A percentile compares a stretch with the other conserved stretches of the same genome.
Evolutionary conservation across 2,888 invertebrate species (phyloP).

Genomic region (Calameuta pallipes): DNA sequence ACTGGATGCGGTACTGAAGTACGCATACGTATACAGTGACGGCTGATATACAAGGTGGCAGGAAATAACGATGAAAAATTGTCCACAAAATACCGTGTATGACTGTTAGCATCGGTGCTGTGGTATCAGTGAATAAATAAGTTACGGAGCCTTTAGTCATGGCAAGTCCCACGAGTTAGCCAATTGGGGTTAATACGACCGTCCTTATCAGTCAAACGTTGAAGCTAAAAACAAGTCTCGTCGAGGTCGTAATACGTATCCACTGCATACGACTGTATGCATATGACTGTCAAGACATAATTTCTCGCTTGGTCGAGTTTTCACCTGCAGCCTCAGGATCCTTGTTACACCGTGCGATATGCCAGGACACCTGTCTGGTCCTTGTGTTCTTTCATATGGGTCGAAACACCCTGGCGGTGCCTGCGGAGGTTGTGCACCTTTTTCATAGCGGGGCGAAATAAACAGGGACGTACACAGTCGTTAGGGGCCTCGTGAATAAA

Average conservation of each 20-base stretch:
- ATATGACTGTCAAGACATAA: constrained; percentile 34
- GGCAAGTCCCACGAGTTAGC: background rate
- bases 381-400: background rate
- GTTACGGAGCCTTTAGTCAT: background rate
- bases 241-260: background rate
- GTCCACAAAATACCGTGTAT: background rate
- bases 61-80: background rate
- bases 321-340: constrained; percentile 34
- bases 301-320: constrained; percentile 49
- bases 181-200: background rate
- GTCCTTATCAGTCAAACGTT: background rate
- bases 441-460: background rate
- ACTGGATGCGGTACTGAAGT: background rate
- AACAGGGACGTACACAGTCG: background rate
- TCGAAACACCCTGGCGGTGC: background rate
- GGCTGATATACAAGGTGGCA: background rate
- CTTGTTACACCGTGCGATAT: background rate
- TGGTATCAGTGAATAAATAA: too few relatives aligned
- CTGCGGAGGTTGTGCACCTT: background rate
- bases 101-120: background rate
- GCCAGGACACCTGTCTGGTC: background rate
- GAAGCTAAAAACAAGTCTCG: background rate
- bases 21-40: background rate
- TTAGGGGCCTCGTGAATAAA: background rate
- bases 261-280: background rate